Evolutionary conservation across 2,113 vertebrate species (phyloP).

Genomic region (Centropus unirufus): DNA sequence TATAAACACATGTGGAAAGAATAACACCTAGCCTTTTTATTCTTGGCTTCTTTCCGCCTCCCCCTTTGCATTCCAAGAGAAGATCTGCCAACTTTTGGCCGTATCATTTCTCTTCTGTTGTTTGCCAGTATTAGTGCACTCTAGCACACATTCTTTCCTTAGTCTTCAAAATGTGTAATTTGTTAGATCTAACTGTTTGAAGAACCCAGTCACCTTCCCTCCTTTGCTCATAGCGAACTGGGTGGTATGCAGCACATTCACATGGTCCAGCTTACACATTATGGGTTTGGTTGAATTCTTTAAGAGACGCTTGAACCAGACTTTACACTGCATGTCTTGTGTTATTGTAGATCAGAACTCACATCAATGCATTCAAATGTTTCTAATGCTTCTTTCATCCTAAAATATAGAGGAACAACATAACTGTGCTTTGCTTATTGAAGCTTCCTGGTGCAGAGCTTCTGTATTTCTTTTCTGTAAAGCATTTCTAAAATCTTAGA

Average conservation of each 20-base stretch:
- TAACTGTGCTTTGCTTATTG: background rate
- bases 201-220: background rate
- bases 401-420: background rate
- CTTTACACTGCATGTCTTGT: background rate
- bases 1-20: constrained; percentile 64
- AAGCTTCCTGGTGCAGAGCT: background rate
- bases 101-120: constrained; percentile 27
- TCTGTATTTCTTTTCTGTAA: background rate
- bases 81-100: constrained; percentile 29
- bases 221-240: background rate
- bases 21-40: constrained; percentile 56
- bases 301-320: background rate
- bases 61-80: constrained; percentile 30
- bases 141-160: constrained; percentile 43
- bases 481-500: background rate
- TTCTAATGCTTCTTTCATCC: background rate
- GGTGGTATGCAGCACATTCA: background rate
- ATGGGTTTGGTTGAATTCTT: background rate
- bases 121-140: constrained; percentile 36
- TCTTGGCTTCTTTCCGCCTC: background rate
- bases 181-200: constrained; percentile 23
- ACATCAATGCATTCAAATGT: background rate
- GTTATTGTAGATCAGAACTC: background rate
- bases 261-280: background rate
- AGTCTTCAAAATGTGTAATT: constrained; percentile 22